phyloP scores from a whole-genome alignment of 2,797 vertebrate species.

The Lerista edwardsae region DNA sequence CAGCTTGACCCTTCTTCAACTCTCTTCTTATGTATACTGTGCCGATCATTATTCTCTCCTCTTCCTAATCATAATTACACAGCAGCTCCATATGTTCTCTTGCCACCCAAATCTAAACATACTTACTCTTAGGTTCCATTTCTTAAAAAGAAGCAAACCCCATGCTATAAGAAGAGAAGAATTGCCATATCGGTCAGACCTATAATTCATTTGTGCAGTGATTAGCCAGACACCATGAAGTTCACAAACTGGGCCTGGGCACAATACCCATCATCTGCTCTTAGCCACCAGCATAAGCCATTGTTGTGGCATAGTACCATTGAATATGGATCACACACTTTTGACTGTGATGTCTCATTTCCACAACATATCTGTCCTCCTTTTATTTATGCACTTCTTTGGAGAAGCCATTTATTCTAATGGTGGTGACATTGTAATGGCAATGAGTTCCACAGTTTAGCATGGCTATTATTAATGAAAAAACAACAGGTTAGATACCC shows the following conservation, averaged over 20 bases:
- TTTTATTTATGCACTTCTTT: background rate
- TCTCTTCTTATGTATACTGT: background rate
- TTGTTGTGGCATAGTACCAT: background rate
- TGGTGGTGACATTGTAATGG: background rate
- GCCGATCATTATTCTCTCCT: background rate
- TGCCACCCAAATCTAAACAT: background rate
- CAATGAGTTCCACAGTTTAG: too few relatives aligned
- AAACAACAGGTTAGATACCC: too few relatives aligned
- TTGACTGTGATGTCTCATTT: background rate
- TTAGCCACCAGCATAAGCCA: background rate
- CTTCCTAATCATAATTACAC: background rate
- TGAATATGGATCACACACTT: too few relatives aligned
- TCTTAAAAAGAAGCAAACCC: background rate
- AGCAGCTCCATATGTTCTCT: background rate
- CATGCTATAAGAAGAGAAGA: background rate
- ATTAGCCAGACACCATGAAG: background rate
- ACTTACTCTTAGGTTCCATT: background rate
- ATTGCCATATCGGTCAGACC: background rate
- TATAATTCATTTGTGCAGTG: background rate
- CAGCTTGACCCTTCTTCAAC: background rate
- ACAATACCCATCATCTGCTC: background rate
- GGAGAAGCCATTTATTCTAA: background rate
- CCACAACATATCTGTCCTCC: background rate
- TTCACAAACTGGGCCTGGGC: background rate
- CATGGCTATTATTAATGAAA: too few relatives aligned